Evolutionary conservation across 2,797 vertebrate genomes (phyloP), one percentile per base, ranked within the genome.

Genomic region (Microctenopoma steveboyesi): DNA sequence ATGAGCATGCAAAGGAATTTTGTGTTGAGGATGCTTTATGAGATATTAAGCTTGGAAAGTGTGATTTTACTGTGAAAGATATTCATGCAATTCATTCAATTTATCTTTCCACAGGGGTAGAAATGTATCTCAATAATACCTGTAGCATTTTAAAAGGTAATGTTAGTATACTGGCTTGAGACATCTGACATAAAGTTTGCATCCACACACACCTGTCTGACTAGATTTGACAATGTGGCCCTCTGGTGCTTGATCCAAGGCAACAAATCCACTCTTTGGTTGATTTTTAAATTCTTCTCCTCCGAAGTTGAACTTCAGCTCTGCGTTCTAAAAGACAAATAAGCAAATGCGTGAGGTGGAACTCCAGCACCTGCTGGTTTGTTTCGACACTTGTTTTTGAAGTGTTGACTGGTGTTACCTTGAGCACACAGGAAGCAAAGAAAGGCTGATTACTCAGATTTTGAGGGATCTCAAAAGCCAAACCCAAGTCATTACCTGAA

Each of bases 221-320:
- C 95, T 94, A 0, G 98, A 99, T 85, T 96, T 98, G 59, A 92
- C 93, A 16, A 86, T 14, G 2, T 92, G 95, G 39, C 91, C 88
- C 16, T 98, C 97, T 0, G 91, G 35, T 6, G 97, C 96, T 87
- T 98, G 93, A 76, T 92, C 88, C 60, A 99, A 81, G 30, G 94
- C 95, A 54, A 95, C 65, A 67, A 95, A 99, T 5, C 96, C 97
- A 28, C 94, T 95, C 89, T 96, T 97, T 5, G 97, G 96, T 18
- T 95, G 82, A 85, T 95, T 86, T 87, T 98, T 99, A 68, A 99
- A 98, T 2, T 95, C 93, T 55, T 99, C 98, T 63, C 95, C 96
- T 63, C 97, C 98, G 50, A 99, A 98, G 91, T 98, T 99, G 84
- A 99, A 99, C 88, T 97, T 97, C 59, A 98, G 89, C 76, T 99